Evolutionary conservation across 2,113 vertebrate species (phyloP), one percentile per base, ranked within the genome.

Genomic region (Brachyhypopomus occidentalis): DNA sequence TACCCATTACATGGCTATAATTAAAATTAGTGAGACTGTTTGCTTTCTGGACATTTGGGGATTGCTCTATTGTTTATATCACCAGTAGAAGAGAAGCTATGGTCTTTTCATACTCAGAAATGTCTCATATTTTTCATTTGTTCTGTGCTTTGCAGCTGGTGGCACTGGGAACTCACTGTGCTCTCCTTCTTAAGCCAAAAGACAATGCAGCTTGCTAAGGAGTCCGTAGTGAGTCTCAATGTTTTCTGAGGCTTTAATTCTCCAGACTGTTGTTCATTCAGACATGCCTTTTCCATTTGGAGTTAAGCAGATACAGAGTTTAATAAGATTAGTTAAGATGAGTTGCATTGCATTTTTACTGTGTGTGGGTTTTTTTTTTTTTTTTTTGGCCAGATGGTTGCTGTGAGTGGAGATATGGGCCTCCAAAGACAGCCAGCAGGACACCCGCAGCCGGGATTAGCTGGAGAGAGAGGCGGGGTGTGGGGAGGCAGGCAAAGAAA

Each of bases 351-450:
- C 3, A 30, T 72, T 55, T 41, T 58, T 23, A 41, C 7, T 36
- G 56, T 55, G 17, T 72, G 23, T 1, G 66, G 8, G 23, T 12
- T 75, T 63, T 72, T 69, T 84, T 45, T n/a, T 77, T 30, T 64
- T 7, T 70, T 83, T 63, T 58, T 12, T 17, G 75, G 64, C 77
- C 81, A 87, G 81, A 87, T 87, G 80, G 81, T 75, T 60, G 86
- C 75, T 76, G 67, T 72, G 48, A 81, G 52, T 81, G 72, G 27
- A 86, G 74, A 81, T 77, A 72, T 63, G 63, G 30, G 19, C 55
- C 63, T 83, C 14, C 38, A 45, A 69, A 58, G 73, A 75, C 25
- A 62, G 75, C 67, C 73, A 81, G 79, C 78, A 75, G 79, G 75
- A 83, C 70, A 71, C 81, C 25, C 22, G 41, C 77, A 62, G 48